These are phyloP conservation scores for Coturnix japonica DNA, from an alignment of 2,113 vertebrate genomes.

Conservation along the genomic window DNA sequence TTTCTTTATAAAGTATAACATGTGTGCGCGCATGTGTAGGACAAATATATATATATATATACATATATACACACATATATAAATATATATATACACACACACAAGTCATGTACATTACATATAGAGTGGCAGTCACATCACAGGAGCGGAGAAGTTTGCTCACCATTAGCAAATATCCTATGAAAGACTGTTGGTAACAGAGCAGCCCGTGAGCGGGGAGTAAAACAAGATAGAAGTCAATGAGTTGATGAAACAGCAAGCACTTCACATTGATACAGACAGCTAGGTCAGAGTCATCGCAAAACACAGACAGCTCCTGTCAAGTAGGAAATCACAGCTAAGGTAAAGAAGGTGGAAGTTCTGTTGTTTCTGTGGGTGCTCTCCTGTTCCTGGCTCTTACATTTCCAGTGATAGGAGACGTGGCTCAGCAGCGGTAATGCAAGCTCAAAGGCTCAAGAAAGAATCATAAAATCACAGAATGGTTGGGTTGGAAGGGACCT, in stretches of 20 bases:
- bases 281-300: conserved; percentile 20
- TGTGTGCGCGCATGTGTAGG: conserved; percentile 4
- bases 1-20: background rate
- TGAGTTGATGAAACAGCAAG: conserved; percentile 81
- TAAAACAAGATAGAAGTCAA: conserved; percentile 82
- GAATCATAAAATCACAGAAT: too few species aligned
- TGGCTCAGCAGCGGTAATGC: background rate
- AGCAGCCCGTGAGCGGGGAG: conserved; percentile 86
- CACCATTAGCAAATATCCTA: conserved; percentile 92
- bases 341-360: background rate
- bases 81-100: background rate
- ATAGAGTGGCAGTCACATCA: conserved; percentile 67
- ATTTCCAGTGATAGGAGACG: background rate
- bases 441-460: background rate
- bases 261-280: conserved; percentile 72
- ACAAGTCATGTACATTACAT: conserved; percentile 30
- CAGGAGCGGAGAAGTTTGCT: conserved; percentile 78
- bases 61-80: conserved; percentile 17
- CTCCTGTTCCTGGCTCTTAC: background rate
- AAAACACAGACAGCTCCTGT: background rate
- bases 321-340: accelerated
- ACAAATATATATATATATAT: background rate
- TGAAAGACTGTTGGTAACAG: conserved; percentile 88
- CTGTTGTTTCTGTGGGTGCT: background rate
- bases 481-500: too few species aligned